phyloP scores from a whole-genome alignment of 2,888 invertebrate genomes.

The Dioctria linearis region DNA sequence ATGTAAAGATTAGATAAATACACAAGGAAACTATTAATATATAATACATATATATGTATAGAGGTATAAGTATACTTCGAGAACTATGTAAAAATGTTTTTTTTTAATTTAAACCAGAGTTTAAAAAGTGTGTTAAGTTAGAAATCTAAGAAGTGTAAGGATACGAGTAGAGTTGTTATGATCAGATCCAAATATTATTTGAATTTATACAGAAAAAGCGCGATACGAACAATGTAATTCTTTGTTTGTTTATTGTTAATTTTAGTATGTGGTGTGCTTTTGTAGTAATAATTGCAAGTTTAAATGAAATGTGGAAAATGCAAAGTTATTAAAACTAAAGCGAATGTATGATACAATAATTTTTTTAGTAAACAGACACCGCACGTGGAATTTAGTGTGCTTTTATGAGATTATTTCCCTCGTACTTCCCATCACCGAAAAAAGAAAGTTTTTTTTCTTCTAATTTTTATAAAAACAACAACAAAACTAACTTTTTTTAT shows the following conservation, averaged over 20 bases:
- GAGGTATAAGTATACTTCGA: not conserved
- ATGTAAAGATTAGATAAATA: slow-evolving; percentile 39
- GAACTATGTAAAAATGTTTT: slow-evolving; percentile 24
- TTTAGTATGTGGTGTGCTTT: not conserved
- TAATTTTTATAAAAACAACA: slow-evolving; percentile 32
- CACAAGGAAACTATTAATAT: slow-evolving; percentile 48
- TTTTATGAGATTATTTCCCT: no score
- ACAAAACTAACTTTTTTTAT: not conserved
- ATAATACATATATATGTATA: no score
- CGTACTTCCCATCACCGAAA: slow-evolving; percentile 35
- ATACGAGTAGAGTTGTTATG: not conserved
- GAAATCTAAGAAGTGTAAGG: slow-evolving; percentile 25
- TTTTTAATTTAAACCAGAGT: slow-evolving; percentile 10
- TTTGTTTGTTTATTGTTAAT: no score
- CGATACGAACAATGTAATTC: slow-evolving; percentile 29
- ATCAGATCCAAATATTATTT: slow-evolving; percentile 23
- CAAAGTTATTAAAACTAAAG: slow-evolving; percentile 43
- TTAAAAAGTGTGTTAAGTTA: not conserved
- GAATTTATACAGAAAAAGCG: slow-evolving; percentile 47
- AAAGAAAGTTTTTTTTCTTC: not conserved
- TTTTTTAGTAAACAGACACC: slow-evolving; percentile 32
- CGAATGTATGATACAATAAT: slow-evolving; percentile 31
- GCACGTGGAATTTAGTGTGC: not conserved
- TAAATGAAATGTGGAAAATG: not conserved
- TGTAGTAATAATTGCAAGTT: slow-evolving; percentile 1